Conservation (phyloP, 2,113 vertebrate species). For the Tetraodon nigroviridis region DNA sequence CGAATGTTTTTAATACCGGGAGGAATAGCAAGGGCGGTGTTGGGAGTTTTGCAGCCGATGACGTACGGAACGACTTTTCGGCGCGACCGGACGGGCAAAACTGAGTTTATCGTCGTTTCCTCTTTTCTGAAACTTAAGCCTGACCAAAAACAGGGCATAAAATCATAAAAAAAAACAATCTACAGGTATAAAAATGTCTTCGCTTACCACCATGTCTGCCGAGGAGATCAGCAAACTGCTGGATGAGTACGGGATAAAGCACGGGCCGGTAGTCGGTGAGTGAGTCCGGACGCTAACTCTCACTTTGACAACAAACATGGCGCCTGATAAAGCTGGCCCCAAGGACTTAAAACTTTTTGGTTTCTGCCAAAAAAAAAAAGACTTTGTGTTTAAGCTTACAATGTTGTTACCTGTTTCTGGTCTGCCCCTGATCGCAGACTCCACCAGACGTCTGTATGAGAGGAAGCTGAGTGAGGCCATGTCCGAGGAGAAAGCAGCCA, state of each 20-base stretch:
- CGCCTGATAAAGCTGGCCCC: background rate
- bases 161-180: background rate
- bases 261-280: conserved; percentile 75
- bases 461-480: conserved; percentile 72
- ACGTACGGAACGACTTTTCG: background rate
- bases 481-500: conserved; percentile 39
- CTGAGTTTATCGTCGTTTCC: background rate
- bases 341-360: no score
- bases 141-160: fast-evolving
- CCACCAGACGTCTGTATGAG: conserved; percentile 71
- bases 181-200: conserved; percentile 22
- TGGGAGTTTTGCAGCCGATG: background rate
- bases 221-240: conserved; percentile 62
- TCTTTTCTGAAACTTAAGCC: background rate
- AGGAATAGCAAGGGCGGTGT: conserved; percentile 25
- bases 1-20: background rate
- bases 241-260: conserved; percentile 71
- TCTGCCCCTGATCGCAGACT: conserved; percentile 25
- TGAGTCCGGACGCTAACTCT: background rate
- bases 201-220: conserved; percentile 46
- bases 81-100: background rate
- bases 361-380: no score
- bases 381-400: no score
- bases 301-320: no score
- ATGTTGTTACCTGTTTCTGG: no score